Base-by-base conservation (phyloP, 2,888 invertebrate species). In the Morpho deidamia region DNA sequence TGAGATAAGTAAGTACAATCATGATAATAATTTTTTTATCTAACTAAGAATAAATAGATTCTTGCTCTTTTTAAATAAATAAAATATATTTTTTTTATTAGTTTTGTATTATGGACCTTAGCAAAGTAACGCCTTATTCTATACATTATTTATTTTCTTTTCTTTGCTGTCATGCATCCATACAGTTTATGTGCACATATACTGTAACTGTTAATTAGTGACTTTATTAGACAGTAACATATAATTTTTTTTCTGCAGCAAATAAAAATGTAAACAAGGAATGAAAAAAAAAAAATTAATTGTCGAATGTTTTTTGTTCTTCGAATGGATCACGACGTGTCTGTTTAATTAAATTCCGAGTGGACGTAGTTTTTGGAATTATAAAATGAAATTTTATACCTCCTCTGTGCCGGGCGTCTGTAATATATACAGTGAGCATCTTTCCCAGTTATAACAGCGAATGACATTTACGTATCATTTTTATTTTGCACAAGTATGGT, bases 301-400 rank as follows among this genome's bases (percentile, higher is more conserved):
- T 12, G 34, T 40, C 39, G 39, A 11, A n/a, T 12, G 38, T 40
- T 43, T 32, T 40, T 42, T 45, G 14, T 40, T 42, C 8, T 32
- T 46, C n/a, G 23, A 32, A 42, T 11, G 23, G n/a, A 11, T 12
- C 33, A n/a, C 44, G 44, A 11, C 35, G 34, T 51, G 48, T 7
- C 41, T 12, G 48, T 55, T 58, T 52, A 55, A 55, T 58, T 55
- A 55, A 51, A 55, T 41, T 41, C 37, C 43, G 32, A 38, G n/a
- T 37, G 14, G n/a, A 0, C 34, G 47, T 46, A 50, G 12, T 52
- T 48, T 57, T 58, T 53, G 35, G 33, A 11, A 34, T 39, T 40
- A 37, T 38, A 40, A 52, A 55, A 53, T 55, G 55, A 39, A 55
- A 58, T 55, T 53, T 47, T 38, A 41, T 40, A 38, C 46, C 14